These are phyloP conservation scores for Cheilosia soror DNA, from an alignment of 2,888 invertebrate species.

Conservation along the genomic window DNA sequence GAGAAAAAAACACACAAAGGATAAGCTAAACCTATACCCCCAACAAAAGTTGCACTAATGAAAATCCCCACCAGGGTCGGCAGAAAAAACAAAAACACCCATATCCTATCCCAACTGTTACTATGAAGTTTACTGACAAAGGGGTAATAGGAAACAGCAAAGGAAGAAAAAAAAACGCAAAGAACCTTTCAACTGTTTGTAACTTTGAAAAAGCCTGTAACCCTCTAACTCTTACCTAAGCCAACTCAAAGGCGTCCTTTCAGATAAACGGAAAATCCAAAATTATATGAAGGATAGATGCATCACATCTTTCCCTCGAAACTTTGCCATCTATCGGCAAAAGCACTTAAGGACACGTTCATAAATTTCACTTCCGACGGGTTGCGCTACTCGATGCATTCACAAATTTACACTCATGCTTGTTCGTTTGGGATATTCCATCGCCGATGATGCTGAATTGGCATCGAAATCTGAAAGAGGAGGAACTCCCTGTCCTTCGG, in stretches of 20 bases:
- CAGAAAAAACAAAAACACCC: conserved; percentile 3
- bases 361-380: conserved; percentile 63
- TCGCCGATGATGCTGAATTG: conserved; percentile 58
- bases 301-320: conserved; percentile 11
- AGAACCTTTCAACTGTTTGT: conserved; percentile 37
- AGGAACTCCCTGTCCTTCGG: conserved; percentile 9
- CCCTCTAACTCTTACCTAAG: conserved; percentile 14
- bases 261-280: conserved; percentile 13
- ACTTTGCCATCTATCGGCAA: conserved; percentile 62
- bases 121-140: conserved; percentile 46
- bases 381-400: conserved; percentile 43
- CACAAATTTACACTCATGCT: conserved; percentile 64
- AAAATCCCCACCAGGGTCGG: conserved; percentile 36
- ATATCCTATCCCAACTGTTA: conserved; percentile 24
- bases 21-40: conserved; percentile 4
- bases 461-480: conserved; percentile 29
- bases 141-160: conserved; percentile 31
- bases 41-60: conserved; percentile 47
- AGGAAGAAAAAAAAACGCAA: neutral
- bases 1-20: conserved; percentile 37
- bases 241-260: neutral
- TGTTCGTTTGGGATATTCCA: conserved; percentile 43
- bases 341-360: conserved; percentile 71
- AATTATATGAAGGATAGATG: conserved; percentile 11
- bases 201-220: conserved; percentile 26